phyloP scores from a whole-genome alignment of 1,140 invertebrate species.

The Solenopsis fugax region DNA sequence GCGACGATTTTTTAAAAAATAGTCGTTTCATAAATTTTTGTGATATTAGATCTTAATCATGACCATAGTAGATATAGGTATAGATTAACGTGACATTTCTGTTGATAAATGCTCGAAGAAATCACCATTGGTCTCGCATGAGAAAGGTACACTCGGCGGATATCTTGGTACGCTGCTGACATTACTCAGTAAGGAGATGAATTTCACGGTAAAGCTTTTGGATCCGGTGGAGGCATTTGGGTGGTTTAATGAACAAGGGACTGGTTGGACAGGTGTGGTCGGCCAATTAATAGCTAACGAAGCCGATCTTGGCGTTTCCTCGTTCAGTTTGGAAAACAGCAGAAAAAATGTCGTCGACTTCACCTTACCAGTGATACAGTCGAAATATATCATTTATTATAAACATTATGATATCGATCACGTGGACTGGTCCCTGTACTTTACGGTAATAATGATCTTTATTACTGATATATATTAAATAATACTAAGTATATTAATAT shows the following conservation, averaged over 20 bases:
- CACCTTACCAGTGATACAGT: constrained; percentile 74
- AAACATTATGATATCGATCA: no score
- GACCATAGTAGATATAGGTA: no score
- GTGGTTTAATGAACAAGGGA: constrained; percentile 46
- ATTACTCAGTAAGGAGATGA: constrained; percentile 73
- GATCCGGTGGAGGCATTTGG: constrained; percentile 66
- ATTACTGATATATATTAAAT: not conserved
- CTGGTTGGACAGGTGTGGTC: constrained; percentile 68
- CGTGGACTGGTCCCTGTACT: constrained; percentile 79
- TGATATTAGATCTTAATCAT: constrained; percentile 1
- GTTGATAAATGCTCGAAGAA: constrained; percentile 63
- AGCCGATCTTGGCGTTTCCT: constrained; percentile 74
- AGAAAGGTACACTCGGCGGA: not conserved
- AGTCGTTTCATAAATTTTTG: not conserved
- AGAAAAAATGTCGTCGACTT: constrained; percentile 78
- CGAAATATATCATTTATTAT: no score
- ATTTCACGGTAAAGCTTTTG: constrained; percentile 69
- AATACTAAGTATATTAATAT: not conserved
- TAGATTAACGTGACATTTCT: constrained; percentile 2
- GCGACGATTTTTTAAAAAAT: not conserved
- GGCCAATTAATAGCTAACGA: constrained; percentile 47
- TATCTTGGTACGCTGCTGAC: constrained; percentile 68
- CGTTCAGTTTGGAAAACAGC: no score
- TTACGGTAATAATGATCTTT: constrained; percentile 69
- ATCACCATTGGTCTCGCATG: constrained; percentile 51